A percentile compares a stretch with the other conserved stretches of the same genome.
Evolutionary conservation across 37 sponge, comb jelly and placozoan genomes (phyloP).

Genomic region (Lycopodina hypogea): DNA sequence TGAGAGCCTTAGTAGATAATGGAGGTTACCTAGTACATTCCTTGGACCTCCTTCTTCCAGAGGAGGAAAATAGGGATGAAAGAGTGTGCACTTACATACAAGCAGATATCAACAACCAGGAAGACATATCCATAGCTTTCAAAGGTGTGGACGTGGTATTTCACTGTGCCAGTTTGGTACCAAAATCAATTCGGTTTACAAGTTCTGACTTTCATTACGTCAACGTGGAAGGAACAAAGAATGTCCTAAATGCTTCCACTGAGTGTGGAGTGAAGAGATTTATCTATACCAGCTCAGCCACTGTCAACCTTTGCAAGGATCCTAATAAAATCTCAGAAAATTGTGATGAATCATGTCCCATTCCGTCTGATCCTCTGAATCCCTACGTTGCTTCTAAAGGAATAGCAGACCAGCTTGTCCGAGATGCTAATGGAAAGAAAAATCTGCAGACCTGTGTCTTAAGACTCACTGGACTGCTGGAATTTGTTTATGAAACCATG

Average conservation of each 20-base stretch:
- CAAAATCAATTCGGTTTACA: not conserved
- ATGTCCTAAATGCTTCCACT: slow-evolving; percentile 35
- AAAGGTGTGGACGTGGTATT: slow-evolving; percentile 44
- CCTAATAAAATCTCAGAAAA: not conserved
- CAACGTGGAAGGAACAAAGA: slow-evolving; percentile 40
- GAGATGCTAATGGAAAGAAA: slow-evolving; percentile 26
- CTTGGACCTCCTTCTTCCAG: slow-evolving; percentile 46
- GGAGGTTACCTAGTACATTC: slow-evolving; percentile 54
- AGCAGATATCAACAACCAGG: slow-evolving; percentile 29
- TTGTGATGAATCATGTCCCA: slow-evolving; percentile 29
- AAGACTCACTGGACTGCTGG: slow-evolving; percentile 19
- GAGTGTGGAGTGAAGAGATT: slow-evolving; percentile 43
- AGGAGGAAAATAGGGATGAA: slow-evolving; percentile 17
- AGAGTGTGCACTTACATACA: slow-evolving; percentile 49
- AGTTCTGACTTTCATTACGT: slow-evolving; percentile 5
- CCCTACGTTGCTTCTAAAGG: slow-evolving; percentile 28
- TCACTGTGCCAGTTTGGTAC: slow-evolving; percentile 35
- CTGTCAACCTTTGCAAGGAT: slow-evolving; percentile 25
- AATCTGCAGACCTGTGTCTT: slow-evolving; percentile 43
- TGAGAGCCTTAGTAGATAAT: slow-evolving; percentile 31
- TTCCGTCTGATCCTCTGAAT: slow-evolving; percentile 16
- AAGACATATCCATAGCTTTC: slow-evolving; percentile 31
- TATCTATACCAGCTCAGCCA: slow-evolving; percentile 45
- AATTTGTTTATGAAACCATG: not conserved
- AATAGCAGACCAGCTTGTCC: slow-evolving; percentile 33